Evolutionary conservation across 2,113 vertebrate species (phyloP).

Genomic region (Anarhynchus alexandrinus): DNA sequence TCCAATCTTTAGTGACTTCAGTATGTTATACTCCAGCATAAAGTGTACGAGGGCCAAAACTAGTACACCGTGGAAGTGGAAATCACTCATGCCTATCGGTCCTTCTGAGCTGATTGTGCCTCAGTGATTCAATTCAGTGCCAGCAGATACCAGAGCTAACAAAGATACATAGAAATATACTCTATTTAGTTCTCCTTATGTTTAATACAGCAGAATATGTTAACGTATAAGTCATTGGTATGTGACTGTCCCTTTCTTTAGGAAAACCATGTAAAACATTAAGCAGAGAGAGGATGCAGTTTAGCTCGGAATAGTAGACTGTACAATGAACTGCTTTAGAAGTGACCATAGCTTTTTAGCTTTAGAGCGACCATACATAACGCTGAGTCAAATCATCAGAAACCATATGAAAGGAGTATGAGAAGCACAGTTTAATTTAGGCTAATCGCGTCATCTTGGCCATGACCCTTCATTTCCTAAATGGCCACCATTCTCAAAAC

Average conservation of each 20-base stretch:
- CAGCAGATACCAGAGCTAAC: not conserved
- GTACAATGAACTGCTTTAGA: not conserved
- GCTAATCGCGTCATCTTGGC: not conserved
- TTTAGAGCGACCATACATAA: rapidly evolving
- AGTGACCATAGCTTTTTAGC: too few relatives aligned
- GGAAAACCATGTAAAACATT: not conserved
- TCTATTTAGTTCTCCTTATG: rapidly evolving
- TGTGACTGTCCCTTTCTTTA: not conserved
- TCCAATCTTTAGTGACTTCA: not conserved
- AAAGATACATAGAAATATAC: not conserved
- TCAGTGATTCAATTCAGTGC: not conserved
- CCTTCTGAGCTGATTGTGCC: not conserved
- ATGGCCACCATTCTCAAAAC: not conserved
- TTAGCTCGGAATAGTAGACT: not conserved
- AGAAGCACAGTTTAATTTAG: not conserved
- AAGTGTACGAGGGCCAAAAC: not conserved
- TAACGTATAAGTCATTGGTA: not conserved
- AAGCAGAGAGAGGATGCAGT: not conserved
- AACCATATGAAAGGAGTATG: not conserved
- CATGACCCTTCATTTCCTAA: not conserved
- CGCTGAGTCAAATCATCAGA: not conserved
- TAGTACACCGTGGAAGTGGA: rapidly evolving
- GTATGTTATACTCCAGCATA: not conserved
- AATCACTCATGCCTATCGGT: rapidly evolving
- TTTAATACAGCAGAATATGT: not conserved